Conservation (phyloP, 2,888 invertebrate genomes). For the Eristalis pertinax region DNA sequence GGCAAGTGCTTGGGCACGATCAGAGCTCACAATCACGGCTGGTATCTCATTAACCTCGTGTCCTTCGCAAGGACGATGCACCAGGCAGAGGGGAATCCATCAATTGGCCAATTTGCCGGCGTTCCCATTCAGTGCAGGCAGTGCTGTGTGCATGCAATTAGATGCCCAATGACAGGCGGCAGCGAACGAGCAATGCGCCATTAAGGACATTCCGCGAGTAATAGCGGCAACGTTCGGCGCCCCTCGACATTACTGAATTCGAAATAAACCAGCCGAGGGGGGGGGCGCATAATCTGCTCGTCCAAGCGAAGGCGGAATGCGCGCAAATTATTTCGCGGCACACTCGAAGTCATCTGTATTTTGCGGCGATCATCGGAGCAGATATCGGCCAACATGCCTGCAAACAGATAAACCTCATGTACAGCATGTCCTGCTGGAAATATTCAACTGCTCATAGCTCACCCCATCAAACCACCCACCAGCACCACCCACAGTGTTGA, state of each 20-base stretch:
- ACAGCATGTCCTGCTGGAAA: background rate
- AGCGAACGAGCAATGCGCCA: slow-evolving; percentile 25
- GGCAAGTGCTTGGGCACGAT: slow-evolving; percentile 35
- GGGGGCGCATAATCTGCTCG: slow-evolving; percentile 41
- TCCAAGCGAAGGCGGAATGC: background rate
- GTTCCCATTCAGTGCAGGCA: slow-evolving; percentile 26
- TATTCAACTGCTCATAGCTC: background rate
- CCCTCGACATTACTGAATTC: slow-evolving; percentile 50
- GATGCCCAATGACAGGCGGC: slow-evolving; percentile 65
- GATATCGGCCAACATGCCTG: background rate
- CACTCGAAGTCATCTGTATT: background rate
- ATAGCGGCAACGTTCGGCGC: slow-evolving; percentile 24
- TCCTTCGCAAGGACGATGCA: background rate
- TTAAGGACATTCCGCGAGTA: slow-evolving; percentile 32
- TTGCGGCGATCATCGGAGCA: background rate
- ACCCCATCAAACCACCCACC: background rate
- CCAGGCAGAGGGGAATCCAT: slow-evolving; percentile 33
- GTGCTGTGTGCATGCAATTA: slow-evolving; percentile 55
- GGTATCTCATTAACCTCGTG: slow-evolving; percentile 58
- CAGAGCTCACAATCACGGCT: slow-evolving; percentile 56
- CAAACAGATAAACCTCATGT: background rate
- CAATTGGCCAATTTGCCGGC: slow-evolving; percentile 65
- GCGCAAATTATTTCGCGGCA: background rate
- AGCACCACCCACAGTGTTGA: background rate
- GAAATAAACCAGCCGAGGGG: slow-evolving; percentile 48